A percentile compares a stretch with the other conserved stretches of the same genome.
Evolutionary conservation across 2,113 vertebrate genomes (phyloP).

Genomic region (Harpagus bidentatus): DNA sequence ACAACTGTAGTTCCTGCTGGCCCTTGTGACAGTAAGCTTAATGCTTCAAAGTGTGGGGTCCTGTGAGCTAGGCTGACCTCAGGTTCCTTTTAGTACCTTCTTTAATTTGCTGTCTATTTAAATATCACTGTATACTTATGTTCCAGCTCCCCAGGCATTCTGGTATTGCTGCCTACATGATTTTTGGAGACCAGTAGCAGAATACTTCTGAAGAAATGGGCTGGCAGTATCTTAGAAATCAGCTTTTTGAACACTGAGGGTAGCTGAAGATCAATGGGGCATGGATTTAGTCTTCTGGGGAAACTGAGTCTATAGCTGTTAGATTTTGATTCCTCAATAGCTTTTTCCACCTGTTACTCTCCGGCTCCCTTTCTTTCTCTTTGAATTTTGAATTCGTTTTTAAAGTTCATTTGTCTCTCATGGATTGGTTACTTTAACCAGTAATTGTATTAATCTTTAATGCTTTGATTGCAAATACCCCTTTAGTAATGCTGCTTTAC

Average conservation of each 20-base stretch:
- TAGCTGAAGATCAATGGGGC: not conserved
- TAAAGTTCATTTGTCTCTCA: not conserved
- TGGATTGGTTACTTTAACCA: not conserved
- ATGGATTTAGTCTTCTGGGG: not conserved
- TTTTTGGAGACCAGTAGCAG: not conserved
- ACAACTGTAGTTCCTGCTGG: not conserved
- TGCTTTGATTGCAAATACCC: not conserved
- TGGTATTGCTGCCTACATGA: not conserved
- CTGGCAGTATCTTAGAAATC: not conserved
- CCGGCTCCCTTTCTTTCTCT: not conserved
- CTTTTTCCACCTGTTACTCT: not conserved
- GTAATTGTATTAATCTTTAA: not conserved
- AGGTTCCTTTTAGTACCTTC: not conserved
- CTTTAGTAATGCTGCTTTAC: not conserved
- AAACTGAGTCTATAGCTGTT: not conserved
- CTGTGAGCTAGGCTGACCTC: not conserved
- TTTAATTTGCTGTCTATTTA: not conserved
- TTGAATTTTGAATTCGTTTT: not conserved
- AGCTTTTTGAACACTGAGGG: not conserved
- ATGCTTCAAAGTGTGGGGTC: not conserved
- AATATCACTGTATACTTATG: not conserved
- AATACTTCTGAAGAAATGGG: not conserved
- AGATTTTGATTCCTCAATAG: not conserved
- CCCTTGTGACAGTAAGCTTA: not conserved
- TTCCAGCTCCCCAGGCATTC: not conserved